phyloP scores from a whole-genome alignment of 2,888 invertebrate species.

The Drosophila quinaria region DNA sequence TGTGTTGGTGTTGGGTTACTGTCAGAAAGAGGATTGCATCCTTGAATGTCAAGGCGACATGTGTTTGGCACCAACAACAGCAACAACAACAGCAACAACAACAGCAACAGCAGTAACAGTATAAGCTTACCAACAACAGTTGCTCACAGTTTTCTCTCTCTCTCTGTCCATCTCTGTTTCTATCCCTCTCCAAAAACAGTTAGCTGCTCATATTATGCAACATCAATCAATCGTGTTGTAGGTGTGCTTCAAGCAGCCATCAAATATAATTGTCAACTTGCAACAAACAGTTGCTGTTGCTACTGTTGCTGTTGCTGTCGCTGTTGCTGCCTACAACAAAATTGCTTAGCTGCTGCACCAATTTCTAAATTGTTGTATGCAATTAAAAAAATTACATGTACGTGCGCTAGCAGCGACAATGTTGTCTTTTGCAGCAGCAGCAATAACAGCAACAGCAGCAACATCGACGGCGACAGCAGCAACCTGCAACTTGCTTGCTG shows the following conservation, averaged over 20 bases:
- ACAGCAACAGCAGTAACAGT: conserved; percentile 71
- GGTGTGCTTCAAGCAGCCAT: conserved; percentile 51
- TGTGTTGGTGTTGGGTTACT: conserved; percentile 69
- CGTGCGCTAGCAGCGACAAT: conserved; percentile 66
- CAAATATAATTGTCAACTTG: conserved; percentile 47
- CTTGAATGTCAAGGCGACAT: conserved; percentile 76
- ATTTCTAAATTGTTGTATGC: conserved; percentile 77
- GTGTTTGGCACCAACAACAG: conserved; percentile 54
- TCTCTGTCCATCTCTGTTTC: not conserved
- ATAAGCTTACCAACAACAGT: conserved; percentile 67
- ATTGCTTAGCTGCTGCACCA: conserved; percentile 49
- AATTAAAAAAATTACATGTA: conserved; percentile 84
- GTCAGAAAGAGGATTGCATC: conserved; percentile 58
- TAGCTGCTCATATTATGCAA: conserved; percentile 41
- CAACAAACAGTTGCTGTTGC: conserved; percentile 22
- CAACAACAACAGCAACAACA: conserved; percentile 62
- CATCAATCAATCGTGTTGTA: conserved; percentile 46
- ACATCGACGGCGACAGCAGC: conserved; percentile 19
- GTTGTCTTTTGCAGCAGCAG: conserved; percentile 32
- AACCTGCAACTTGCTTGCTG: conserved; percentile 50
- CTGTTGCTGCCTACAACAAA: conserved; percentile 33
- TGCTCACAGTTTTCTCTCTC: conserved; percentile 25
- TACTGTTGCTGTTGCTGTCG: conserved; percentile 11
- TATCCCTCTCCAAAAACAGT: conserved; percentile 23
- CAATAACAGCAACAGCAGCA: conserved; percentile 22